phyloP scores from a whole-genome alignment of 2,113 vertebrate genomes.

The Melierax canorus region DNA sequence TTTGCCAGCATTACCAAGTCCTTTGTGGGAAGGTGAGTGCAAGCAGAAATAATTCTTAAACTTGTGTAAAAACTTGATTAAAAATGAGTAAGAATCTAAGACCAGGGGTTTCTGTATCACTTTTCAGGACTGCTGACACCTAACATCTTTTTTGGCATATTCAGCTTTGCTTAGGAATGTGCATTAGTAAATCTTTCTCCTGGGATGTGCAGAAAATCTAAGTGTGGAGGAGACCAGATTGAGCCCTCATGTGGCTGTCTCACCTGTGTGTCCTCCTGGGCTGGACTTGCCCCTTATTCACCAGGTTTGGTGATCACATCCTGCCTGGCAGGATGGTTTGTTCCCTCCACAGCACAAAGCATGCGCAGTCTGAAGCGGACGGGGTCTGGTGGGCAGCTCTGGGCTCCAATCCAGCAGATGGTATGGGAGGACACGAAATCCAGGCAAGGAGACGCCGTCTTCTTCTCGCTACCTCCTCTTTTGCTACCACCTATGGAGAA shows the following conservation, averaged over 20 bases:
- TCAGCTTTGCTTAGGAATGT: background rate
- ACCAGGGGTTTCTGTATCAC: background rate
- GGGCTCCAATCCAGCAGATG: slow-evolving; percentile 37
- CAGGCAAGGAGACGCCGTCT: background rate
- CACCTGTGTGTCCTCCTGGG: background rate
- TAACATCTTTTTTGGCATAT: background rate
- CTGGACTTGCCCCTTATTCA: background rate
- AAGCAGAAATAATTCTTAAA: background rate
- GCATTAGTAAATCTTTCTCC: too few relatives aligned
- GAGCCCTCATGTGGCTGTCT: accelerated
- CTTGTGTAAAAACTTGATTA: background rate
- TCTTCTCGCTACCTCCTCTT: background rate
- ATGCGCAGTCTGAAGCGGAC: background rate
- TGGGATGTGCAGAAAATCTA: background rate
- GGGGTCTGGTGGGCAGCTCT: background rate
- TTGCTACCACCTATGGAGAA: background rate
- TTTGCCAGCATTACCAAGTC: slow-evolving; percentile 8
- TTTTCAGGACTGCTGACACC: too few relatives aligned
- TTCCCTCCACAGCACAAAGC: background rate
- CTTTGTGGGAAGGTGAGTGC: background rate
- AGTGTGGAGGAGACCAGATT: background rate
- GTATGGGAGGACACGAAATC: slow-evolving; percentile 28
- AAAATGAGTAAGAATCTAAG: background rate
- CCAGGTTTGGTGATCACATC: too few relatives aligned
- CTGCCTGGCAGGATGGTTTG: background rate